Conservation (phyloP, 2,888 invertebrate species). For the Polyommatus icarus region DNA sequence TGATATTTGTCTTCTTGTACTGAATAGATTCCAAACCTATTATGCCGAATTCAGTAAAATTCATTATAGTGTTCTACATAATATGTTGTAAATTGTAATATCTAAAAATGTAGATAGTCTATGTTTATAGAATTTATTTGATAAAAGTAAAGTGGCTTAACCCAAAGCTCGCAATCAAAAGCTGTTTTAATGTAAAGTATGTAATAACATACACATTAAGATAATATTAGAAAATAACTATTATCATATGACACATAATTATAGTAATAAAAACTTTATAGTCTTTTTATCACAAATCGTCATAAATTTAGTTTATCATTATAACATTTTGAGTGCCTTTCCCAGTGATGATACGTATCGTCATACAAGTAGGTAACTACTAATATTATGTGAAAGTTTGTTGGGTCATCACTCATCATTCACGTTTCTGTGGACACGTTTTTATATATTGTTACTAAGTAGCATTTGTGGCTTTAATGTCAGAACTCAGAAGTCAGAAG, state of each 20-base stretch:
- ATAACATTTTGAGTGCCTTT: constrained; percentile 21
- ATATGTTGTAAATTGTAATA: no score
- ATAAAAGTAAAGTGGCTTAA: background rate
- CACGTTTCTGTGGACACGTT: background rate
- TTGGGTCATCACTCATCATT: constrained; percentile 7
- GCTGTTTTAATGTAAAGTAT: background rate
- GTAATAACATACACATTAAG: constrained; percentile 15
- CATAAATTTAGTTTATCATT: constrained; percentile 15
- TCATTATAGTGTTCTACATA: no score
- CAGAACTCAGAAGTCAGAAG: background rate
- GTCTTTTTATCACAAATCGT: background rate
- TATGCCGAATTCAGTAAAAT: no score
- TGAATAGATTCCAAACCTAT: background rate
- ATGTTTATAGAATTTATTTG: background rate
- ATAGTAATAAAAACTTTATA: constrained; percentile 7
- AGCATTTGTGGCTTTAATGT: background rate
- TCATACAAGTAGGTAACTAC: constrained; percentile 7
- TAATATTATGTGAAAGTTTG: constrained; percentile 12
- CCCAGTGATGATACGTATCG: constrained; percentile 3
- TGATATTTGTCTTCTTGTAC: no score
- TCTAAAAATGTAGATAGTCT: no score
- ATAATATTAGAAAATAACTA: constrained; percentile 19
- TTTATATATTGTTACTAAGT: background rate
- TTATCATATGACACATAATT: constrained; percentile 17
- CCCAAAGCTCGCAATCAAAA: background rate